Evolutionary conservation across 2,888 invertebrate genomes (phyloP).

Genomic region (Melinaea menophilus): DNA sequence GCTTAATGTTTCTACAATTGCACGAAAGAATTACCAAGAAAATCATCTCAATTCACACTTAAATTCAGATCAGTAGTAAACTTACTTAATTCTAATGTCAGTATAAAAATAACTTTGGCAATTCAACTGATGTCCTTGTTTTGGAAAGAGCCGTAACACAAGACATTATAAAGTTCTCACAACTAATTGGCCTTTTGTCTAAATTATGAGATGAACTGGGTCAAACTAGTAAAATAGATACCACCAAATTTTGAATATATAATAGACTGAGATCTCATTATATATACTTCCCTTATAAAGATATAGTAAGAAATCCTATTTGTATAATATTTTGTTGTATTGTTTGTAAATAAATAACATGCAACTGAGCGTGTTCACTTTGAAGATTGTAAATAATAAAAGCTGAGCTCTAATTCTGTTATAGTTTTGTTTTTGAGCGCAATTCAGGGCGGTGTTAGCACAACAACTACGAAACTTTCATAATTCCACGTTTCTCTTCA

Average conservation of each 20-base stretch:
- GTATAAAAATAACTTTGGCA: too few relatives aligned
- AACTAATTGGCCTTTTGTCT: neutral
- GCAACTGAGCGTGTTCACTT: neutral
- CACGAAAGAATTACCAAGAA: too few relatives aligned
- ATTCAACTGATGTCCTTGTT: neutral
- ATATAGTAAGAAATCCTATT: too few relatives aligned
- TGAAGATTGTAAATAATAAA: slow-evolving; percentile 1
- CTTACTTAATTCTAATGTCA: too few relatives aligned
- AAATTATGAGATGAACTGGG: neutral
- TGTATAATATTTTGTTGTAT: too few relatives aligned
- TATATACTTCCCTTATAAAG: too few relatives aligned
- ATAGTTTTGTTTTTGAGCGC: neutral
- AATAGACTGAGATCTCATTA: too few relatives aligned
- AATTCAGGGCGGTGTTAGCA: neutral
- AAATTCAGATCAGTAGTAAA: too few relatives aligned
- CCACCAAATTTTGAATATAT: too few relatives aligned
- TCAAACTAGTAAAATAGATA: neutral
- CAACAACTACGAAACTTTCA: neutral
- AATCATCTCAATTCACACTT: too few relatives aligned
- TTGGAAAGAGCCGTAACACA: neutral
- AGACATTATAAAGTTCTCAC: slow-evolving; percentile 1
- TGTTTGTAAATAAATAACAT: too few relatives aligned
- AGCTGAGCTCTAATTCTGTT: neutral
- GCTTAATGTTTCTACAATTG: too few relatives aligned
- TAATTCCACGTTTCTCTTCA: neutral